These are phyloP conservation scores for Allolobophora icterica DNA, from an alignment of 2,888 invertebrate species.

Conservation along the genomic window DNA sequence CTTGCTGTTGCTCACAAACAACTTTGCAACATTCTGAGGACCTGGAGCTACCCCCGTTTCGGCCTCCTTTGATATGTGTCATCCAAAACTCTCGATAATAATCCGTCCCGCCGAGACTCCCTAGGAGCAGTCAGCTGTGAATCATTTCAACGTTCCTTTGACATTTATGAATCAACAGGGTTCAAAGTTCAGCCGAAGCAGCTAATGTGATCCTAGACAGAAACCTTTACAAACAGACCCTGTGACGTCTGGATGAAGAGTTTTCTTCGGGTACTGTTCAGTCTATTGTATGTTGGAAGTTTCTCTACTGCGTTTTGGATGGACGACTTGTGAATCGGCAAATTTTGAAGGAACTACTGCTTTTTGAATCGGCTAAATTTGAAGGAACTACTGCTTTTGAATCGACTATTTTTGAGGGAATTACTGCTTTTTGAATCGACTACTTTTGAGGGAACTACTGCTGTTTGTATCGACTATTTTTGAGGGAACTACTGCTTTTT, in stretches of 20 bases:
- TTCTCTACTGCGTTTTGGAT: not conserved
- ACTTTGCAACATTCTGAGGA: not conserved
- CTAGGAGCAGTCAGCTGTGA: not conserved
- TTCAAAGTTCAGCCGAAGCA: not conserved
- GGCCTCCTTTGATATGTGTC: not conserved
- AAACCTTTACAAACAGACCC: not conserved
- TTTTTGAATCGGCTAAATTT: too few relatives aligned
- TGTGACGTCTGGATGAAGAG: not conserved
- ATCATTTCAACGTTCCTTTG: not conserved
- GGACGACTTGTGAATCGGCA: too few relatives aligned
- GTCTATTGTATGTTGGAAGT: not conserved
- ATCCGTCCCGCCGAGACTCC: not conserved
- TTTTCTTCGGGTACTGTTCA: not conserved
- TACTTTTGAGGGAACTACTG: too few relatives aligned
- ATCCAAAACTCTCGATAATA: not conserved
- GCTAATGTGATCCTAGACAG: conserved; percentile 1
- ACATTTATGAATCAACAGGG: not conserved
- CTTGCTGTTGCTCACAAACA: not conserved
- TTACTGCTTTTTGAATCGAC: not conserved
- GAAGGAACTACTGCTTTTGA: not conserved
- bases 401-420: not conserved
- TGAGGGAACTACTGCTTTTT: too few relatives aligned
- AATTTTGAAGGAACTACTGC: too few relatives aligned
- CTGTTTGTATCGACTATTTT: too few relatives aligned
- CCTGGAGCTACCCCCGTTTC: not conserved